A percentile compares a stretch with the other conserved stretches of the same genome.
These are phyloP conservation scores for Theretra japonica DNA, from an alignment of 2,888 invertebrate species.

Conservation along the genomic window DNA sequence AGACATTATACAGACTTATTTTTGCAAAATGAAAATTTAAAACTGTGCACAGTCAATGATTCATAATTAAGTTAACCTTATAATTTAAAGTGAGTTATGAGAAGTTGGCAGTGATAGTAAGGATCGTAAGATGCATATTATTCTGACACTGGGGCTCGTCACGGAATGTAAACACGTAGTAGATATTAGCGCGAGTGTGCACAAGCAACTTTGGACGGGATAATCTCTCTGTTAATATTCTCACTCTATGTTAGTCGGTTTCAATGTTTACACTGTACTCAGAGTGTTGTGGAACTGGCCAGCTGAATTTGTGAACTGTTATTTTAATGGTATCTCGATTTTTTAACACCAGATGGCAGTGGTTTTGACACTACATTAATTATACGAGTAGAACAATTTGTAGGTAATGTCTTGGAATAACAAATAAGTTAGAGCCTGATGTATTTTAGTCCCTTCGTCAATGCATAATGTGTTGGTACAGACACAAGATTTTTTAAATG, in stretches of 20 bases:
- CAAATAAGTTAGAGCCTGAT: too few relatives aligned
- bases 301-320: neutral
- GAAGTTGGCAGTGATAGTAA: neutral
- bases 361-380: too few relatives aligned
- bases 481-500: too few relatives aligned
- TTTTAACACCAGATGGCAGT: too few relatives aligned
- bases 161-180: conserved; percentile 45
- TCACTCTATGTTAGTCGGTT: conserved; percentile 32
- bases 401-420: too few relatives aligned
- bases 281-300: conserved; percentile 1
- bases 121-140: conserved; percentile 16
- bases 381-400: too few relatives aligned
- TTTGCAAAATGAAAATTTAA: too few relatives aligned
- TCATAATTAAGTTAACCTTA: neutral
- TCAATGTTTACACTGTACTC: conserved; percentile 6
- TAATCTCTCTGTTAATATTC: conserved; percentile 49
- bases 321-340: neutral
- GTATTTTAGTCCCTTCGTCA: too few relatives aligned
- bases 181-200: conserved; percentile 42
- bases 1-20: too few relatives aligned
- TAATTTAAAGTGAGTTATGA: neutral
- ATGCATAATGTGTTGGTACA: too few relatives aligned
- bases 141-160: conserved; percentile 36
- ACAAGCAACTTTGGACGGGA: conserved; percentile 44
- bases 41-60: too few relatives aligned